Base-by-base conservation (phyloP, 1,140 invertebrate genomes). In the Eciton burchellii region DNA sequence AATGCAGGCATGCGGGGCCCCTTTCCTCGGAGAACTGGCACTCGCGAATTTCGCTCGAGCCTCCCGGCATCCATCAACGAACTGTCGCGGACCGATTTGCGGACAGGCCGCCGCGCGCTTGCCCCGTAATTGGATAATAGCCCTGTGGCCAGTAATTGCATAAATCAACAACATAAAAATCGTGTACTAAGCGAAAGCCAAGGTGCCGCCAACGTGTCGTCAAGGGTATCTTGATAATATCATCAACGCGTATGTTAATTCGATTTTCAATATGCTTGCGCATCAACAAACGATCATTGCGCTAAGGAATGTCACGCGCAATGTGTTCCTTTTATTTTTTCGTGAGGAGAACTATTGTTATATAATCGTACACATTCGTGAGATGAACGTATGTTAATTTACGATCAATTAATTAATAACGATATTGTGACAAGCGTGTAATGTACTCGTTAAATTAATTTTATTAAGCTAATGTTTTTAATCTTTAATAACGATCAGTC, bases 121-220 rank as follows among this genome's bases (percentile, higher is more conserved):
- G 35, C n/a, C 19, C 49, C 43, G 41, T 79, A 79, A 79, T 79
- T 79, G 74, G 24, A 70, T 79, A 79, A 79, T 57, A 29, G n/a
- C 74, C 6, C 19, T 21, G n/a, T 21, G 14, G 26, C 29, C 19
- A 6, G 2, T 66, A 68, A 68, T 35, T 56, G 11, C 35, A 45
- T 68, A 57, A 56, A 56, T 79, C 2, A 3, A 43, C n/a, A 60
- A 43, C 21, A 29, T 29, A n/a, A 57, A 57, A n/a, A 45, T 79
- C 56, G 5, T 26, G 3, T 21, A 12, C 4, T 9, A 66, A 77
- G 19, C 19, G 26, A 65, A 49, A 63, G 19, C 5, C 24, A 21
- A 3, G 8, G 16, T 21, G 41, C 16, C 41, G n/a, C n/a, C n/a
- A n/a, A n/a, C n/a, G 59, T 41, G 26, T 52, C n/a, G 41, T 11